Percentiles rank a stretch among this genome's conserved stretches.
phyloP scores from a whole-genome alignment of 1,140 invertebrate species.

The Calephelis nemesis region DNA sequence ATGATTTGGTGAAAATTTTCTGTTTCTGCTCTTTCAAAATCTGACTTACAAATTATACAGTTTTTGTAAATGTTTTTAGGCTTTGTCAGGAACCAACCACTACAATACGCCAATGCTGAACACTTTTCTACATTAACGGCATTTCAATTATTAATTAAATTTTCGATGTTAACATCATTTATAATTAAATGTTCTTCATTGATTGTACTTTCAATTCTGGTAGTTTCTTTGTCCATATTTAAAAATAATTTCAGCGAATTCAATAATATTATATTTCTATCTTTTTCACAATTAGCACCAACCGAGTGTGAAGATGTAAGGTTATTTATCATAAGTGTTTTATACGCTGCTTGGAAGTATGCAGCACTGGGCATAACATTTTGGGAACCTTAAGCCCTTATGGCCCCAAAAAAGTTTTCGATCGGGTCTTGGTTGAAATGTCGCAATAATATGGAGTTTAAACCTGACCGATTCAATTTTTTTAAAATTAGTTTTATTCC shows the following conservation, averaged over 20 bases:
- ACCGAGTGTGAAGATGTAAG: background rate
- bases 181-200: background rate
- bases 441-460: background rate
- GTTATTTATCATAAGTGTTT: constrained; percentile 10
- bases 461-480: background rate
- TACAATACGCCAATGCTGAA: background rate
- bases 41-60: background rate
- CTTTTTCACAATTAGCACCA: background rate
- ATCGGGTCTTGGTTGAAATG: constrained; percentile 19
- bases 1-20: background rate
- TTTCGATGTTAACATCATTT: background rate
- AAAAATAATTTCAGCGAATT: background rate
- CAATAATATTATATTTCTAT: no score
- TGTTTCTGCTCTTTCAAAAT: background rate
- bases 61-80: background rate
- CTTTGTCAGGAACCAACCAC: background rate
- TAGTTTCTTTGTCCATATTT: background rate
- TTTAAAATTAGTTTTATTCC: background rate
- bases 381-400: constrained; percentile 20
- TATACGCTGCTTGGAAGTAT: no score
- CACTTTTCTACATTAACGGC: background rate
- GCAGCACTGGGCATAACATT: constrained; percentile 21
- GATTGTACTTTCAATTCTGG: background rate
- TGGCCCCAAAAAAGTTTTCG: constrained; percentile 6
- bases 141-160: background rate